Percentiles rank a stretch among this genome's conserved stretches.
Evolutionary conservation across 2,888 invertebrate genomes (phyloP).

Genomic region (Eupithecia insigniata): DNA sequence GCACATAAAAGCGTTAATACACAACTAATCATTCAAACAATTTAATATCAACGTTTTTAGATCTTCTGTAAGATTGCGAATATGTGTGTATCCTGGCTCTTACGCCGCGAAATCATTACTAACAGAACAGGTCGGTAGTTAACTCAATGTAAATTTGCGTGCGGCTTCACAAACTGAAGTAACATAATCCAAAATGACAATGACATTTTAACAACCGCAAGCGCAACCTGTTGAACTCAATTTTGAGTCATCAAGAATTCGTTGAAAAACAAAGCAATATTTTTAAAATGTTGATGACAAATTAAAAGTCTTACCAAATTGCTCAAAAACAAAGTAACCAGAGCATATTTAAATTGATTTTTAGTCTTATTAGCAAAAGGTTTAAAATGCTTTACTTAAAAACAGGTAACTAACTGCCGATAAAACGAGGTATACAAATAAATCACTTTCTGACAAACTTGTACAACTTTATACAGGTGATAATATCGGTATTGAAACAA

Average conservation of each 20-base stretch:
- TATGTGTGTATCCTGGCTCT: too few species aligned
- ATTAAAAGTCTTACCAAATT: conserved; percentile 40
- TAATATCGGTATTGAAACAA: conserved; percentile 53
- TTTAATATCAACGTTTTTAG: too few species aligned
- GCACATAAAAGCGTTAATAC: too few species aligned
- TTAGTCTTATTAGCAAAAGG: conserved; percentile 12
- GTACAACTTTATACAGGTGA: conserved; percentile 66
- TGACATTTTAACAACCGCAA: conserved; percentile 38
- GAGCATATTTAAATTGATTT: conserved; percentile 13
- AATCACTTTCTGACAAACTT: conserved; percentile 58
- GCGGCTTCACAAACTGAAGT: conserved; percentile 4
- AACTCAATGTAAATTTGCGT: not conserved
- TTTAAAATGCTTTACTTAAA: conserved; percentile 25
- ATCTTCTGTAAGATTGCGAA: too few species aligned
- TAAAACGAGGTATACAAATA: conserved; percentile 50
- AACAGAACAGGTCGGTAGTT: not conserved
- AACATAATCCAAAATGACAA: conserved; percentile 30
- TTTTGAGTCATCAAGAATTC: conserved; percentile 41
- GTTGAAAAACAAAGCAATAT: conserved; percentile 38
- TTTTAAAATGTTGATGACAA: conserved; percentile 41
- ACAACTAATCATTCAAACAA: too few species aligned
- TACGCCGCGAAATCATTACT: not conserved
- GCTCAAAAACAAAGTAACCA: conserved; percentile 1
- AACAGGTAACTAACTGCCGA: conserved; percentile 48
- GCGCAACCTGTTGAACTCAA: conserved; percentile 24